These are phyloP conservation scores for Parnassius orleans DNA, from an alignment of 2,888 invertebrate genomes.

Conservation along the genomic window DNA sequence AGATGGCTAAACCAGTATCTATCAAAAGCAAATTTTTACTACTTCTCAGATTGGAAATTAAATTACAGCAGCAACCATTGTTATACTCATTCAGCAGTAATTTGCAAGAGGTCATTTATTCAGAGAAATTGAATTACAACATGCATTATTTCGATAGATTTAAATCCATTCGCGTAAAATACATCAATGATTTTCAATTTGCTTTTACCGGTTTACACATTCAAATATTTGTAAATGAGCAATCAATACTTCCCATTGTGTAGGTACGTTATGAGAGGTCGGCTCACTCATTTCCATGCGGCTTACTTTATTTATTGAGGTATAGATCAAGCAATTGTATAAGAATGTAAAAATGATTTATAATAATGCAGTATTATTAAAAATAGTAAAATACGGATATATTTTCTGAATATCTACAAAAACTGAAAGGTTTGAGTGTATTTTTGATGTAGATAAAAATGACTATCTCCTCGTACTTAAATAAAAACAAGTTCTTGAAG, in stretches of 20 bases:
- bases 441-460: too few species aligned
- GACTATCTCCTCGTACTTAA: too few species aligned
- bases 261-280: constrained; percentile 18
- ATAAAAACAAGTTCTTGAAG: too few species aligned
- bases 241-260: constrained; percentile 21
- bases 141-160: constrained; percentile 1
- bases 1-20: too few species aligned
- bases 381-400: too few species aligned
- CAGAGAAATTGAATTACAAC: background rate
- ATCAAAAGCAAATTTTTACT: too few species aligned
- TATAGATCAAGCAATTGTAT: background rate
- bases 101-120: background rate
- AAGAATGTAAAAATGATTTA: background rate
- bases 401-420: too few species aligned
- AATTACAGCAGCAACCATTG: too few species aligned
- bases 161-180: constrained; percentile 5
- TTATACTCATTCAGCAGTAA: background rate
- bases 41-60: too few species aligned
- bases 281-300: constrained; percentile 13
- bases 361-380: too few species aligned
- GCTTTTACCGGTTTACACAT: constrained; percentile 15
- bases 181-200: constrained; percentile 18
- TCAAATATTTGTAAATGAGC: constrained; percentile 26
- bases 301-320: constrained; percentile 15
- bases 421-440: too few species aligned